A percentile compares a stretch with the other conserved stretches of the same genome.
Conservation (phyloP, 2,113 vertebrate species). For the Tragelaphus buxtoni region DNA sequence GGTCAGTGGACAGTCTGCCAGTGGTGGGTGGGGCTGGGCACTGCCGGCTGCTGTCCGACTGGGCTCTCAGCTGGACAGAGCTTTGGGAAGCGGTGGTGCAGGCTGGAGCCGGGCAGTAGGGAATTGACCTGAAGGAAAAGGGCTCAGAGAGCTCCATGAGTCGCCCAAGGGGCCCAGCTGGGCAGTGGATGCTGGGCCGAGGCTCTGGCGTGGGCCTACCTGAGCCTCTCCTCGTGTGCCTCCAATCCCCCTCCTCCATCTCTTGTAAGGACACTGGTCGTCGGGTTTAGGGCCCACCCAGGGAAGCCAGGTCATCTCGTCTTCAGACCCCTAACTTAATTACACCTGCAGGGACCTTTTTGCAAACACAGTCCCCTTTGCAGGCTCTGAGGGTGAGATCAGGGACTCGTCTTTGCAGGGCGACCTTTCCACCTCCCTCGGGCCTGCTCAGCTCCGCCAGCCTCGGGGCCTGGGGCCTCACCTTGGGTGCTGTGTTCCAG, state of each 20-base stretch:
- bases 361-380: not conserved
- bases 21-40: accelerated
- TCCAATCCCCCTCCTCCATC: not conserved
- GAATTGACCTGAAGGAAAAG: accelerated
- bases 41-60: accelerated
- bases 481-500: slow-evolving; percentile 50
- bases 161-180: not conserved
- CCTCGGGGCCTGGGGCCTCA: not conserved
- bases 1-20: slow-evolving; percentile 72
- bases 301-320: not conserved
- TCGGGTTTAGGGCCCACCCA: accelerated
- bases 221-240: accelerated
- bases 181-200: not conserved
- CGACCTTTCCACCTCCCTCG: not conserved
- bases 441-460: not conserved
- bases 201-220: accelerated
- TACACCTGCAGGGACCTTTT: not conserved
- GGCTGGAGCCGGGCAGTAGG: not conserved
- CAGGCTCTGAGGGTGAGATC: not conserved
- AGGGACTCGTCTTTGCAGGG: accelerated
- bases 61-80: accelerated
- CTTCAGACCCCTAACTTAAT: not conserved
- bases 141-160: accelerated
- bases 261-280: accelerated
- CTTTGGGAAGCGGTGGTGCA: too few species aligned